A percentile compares a stretch with the other conserved stretches of the same genome.
Conservation (phyloP, 2,797 vertebrate genomes). For the Tachyglossus aculeatus region DNA sequence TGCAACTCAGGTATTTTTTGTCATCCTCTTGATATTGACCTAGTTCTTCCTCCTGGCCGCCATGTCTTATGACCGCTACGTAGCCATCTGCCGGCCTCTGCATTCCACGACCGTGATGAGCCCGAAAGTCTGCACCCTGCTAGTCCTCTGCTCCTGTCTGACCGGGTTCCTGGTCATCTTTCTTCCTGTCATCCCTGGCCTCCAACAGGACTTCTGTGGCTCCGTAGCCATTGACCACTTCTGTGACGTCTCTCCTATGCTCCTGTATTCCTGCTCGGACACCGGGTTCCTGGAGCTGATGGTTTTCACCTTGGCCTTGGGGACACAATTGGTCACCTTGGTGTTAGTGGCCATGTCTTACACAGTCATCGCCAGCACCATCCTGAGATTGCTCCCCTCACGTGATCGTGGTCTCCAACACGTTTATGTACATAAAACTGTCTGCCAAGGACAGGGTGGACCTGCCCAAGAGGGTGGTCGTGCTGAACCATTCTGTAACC, state of each 20-base stretch:
- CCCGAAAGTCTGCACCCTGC: too few species aligned
- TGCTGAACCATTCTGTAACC: slow-evolving; percentile 61
- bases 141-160: slow-evolving; percentile 27
- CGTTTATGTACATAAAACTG: slow-evolving; percentile 62
- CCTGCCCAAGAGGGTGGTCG: slow-evolving; percentile 53
- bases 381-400: slow-evolving; percentile 54
- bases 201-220: slow-evolving; percentile 51
- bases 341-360: slow-evolving; percentile 47
- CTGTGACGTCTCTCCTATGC: slow-evolving; percentile 49
- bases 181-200: slow-evolving; percentile 10
- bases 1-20: too few species aligned
- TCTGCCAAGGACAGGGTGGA: slow-evolving; percentile 51
- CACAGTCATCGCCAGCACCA: slow-evolving; percentile 41
- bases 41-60: too few species aligned
- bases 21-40: too few species aligned
- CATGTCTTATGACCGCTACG: too few species aligned
- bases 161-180: slow-evolving; percentile 31
- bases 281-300: too few species aligned
- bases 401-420: slow-evolving; percentile 53
- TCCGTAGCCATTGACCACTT: slow-evolving; percentile 60
- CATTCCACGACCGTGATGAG: slow-evolving; percentile 47
- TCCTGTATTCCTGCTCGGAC: too few species aligned
- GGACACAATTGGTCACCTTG: slow-evolving; percentile 51
- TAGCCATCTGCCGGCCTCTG: slow-evolving; percentile 55
- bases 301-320: slow-evolving; percentile 38